These are phyloP conservation scores for Eulemur macaco DNA, from an alignment of 2,113 vertebrate species.

Conservation along the genomic window DNA sequence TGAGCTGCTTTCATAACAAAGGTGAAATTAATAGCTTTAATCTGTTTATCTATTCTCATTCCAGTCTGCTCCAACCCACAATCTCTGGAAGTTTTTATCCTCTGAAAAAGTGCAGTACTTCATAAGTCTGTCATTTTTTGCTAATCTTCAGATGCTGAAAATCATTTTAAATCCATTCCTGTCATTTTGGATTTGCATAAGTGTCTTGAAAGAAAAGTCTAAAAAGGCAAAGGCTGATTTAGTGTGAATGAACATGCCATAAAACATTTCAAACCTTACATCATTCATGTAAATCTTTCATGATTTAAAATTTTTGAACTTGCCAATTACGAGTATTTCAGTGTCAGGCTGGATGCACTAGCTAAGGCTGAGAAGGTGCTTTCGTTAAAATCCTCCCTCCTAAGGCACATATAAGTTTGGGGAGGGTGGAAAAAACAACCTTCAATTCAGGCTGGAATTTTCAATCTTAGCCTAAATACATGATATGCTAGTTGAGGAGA, in stretches of 20 bases:
- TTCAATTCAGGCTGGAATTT: conserved; percentile 17
- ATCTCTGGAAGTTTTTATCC: conserved; percentile 48
- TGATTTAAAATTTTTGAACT: conserved; percentile 77
- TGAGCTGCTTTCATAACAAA: not conserved
- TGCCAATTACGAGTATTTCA: conserved; percentile 23
- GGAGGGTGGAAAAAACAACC: not conserved
- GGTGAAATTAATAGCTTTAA: conserved; percentile 65
- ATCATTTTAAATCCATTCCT: conserved; percentile 81
- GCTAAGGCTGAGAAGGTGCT: not conserved
- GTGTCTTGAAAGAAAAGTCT: conserved; percentile 68
- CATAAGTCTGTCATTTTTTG: conserved; percentile 73
- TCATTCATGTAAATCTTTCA: conserved; percentile 77
- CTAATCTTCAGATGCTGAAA: conserved; percentile 78
- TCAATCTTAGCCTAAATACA: not conserved
- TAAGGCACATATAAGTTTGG: not conserved
- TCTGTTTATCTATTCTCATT: conserved; percentile 41
- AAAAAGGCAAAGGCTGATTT: conserved; percentile 79
- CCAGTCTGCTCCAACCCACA: conserved; percentile 27
- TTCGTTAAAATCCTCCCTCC: not conserved
- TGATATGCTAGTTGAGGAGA: not conserved
- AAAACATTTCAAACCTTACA: conserved; percentile 77
- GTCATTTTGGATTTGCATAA: conserved; percentile 82
- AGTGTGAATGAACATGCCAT: conserved; percentile 83
- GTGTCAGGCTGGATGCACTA: not conserved
- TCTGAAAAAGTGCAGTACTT: conserved; percentile 55